Base-by-base conservation (phyloP, 2,113 vertebrate species). In the Pavo muticus region DNA sequence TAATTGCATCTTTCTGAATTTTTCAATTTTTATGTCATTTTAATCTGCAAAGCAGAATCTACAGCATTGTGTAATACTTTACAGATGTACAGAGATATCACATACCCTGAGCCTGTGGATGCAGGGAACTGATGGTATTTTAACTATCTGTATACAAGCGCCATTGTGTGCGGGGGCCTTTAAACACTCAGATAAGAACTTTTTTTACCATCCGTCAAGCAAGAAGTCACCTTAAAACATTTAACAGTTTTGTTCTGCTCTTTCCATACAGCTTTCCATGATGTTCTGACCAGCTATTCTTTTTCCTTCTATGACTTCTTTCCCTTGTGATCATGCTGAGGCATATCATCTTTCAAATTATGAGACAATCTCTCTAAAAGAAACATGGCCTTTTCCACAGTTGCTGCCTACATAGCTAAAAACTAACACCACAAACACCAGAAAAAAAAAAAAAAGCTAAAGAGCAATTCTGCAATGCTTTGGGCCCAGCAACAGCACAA, bases 321-420 rank as follows among this genome's bases (percentile, higher is more conserved):
- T 92, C 76, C 73, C 39, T 44, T 52, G 57, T 65, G 76, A 92
- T 81, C 57, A 4, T 2, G 10, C 35, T 84, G 67, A 93, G 35
- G 52, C 86, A 92, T 42, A 80, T 50, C 29, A 61, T 13, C 39
- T 84, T 88, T 64, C 52, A 88, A 81, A 91, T 39, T 56, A 84
- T n/a, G 42, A 92, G 61, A 92, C 56, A 81, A 56, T 2, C 16
- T 84, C 57, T 52, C 69, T 71, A 81, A 94, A 86, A 93, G 69
- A 86, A 91, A 80, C 69, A 48, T 1, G 42, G 83, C 68, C 63
- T 86, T 94, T 84, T 92, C 86, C 91, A 88, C 75, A 83, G 72
- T 88, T 90, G 60, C 83, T 90, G 50, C 60, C 54, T 75, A 56
- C 64, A 44, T 71, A 6, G 11, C 61, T 81, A 63, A 91, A 92